Percentiles rank a stretch among this genome's conserved stretches.
These are phyloP conservation scores for Lutjanus erythropterus DNA, from an alignment of 2,113 vertebrate genomes.

Conservation along the genomic window DNA sequence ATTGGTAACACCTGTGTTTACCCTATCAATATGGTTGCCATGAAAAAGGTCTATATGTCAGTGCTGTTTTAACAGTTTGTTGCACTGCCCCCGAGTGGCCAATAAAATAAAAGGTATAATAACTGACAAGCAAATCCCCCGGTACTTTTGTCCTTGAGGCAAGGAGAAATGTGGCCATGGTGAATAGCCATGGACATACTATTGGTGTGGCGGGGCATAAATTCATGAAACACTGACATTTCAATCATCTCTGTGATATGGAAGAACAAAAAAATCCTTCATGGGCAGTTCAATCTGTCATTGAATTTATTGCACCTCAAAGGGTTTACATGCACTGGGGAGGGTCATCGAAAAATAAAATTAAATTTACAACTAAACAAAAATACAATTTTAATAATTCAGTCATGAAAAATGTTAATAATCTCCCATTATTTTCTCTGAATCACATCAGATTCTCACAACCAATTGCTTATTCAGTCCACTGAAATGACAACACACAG, in stretches of 20 bases:
- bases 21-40: no score
- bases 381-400: constrained; percentile 88
- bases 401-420: constrained; percentile 74
- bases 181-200: not conserved
- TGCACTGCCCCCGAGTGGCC: not conserved
- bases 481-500: constrained; percentile 87
- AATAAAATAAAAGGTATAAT: not conserved
- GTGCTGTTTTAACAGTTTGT: not conserved
- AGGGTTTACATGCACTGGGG: constrained; percentile 97
- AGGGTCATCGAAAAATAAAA: constrained; percentile 90
- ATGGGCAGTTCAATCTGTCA: constrained; percentile 87
- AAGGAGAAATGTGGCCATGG: not conserved
- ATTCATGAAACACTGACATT: not conserved
- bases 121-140: not conserved
- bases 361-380: constrained; percentile 88
- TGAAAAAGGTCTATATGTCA: no score
- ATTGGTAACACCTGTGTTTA: no score
- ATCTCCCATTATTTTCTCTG: constrained; percentile 60
- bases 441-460: constrained; percentile 82
- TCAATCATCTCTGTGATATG: not conserved
- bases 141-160: not conserved
- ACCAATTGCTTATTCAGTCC: constrained; percentile 89
- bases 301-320: constrained; percentile 99
- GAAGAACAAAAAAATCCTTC: constrained; percentile 26
- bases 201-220: not conserved